A percentile compares a stretch with the other conserved stretches of the same genome.
These are phyloP conservation scores for Notothenia rossii DNA, from an alignment of 2,113 vertebrate species.

Conservation along the genomic window DNA sequence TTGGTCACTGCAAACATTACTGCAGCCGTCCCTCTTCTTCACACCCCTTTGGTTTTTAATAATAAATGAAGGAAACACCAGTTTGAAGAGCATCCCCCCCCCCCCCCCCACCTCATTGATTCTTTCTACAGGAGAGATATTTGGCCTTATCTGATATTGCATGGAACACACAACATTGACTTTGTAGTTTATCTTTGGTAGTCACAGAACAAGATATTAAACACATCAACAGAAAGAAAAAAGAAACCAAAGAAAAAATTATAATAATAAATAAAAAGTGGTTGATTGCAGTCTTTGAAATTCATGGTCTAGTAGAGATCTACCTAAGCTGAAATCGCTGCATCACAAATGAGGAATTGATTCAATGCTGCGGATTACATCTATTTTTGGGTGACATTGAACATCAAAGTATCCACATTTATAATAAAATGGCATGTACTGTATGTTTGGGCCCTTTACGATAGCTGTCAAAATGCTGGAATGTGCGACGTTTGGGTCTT, in stretches of 20 bases:
- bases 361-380: slow-evolving; percentile 20
- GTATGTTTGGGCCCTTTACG: slow-evolving; percentile 58
- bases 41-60: slow-evolving; percentile 90
- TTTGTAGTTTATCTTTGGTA: slow-evolving; percentile 98
- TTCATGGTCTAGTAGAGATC: slow-evolving; percentile 69
- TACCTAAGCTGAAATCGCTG: slow-evolving; percentile 20
- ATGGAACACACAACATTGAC: slow-evolving; percentile 90
- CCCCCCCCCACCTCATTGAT: slow-evolving; percentile 41
- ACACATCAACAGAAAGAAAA: slow-evolving; percentile 84
- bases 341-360: slow-evolving; percentile 6
- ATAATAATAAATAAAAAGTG: slow-evolving; percentile 90
- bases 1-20: slow-evolving; percentile 89
- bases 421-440: neutral
- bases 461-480: slow-evolving; percentile 69
- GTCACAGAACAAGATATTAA: slow-evolving; percentile 89
- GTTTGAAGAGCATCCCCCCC: slow-evolving; percentile 52
- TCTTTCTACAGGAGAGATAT: slow-evolving; percentile 90
- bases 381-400: slow-evolving; percentile 75
- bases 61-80: slow-evolving; percentile 62
- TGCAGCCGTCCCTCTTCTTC: slow-evolving; percentile 79
- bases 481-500: slow-evolving; percentile 73
- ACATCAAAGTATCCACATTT: slow-evolving; percentile 51
- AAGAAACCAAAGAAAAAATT: slow-evolving; percentile 76
- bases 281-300: slow-evolving; percentile 83
- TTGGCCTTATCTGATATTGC: slow-evolving; percentile 98